Base-by-base conservation (phyloP, 2,797 vertebrate genomes). In the Sebastes trivittatus region DNA sequence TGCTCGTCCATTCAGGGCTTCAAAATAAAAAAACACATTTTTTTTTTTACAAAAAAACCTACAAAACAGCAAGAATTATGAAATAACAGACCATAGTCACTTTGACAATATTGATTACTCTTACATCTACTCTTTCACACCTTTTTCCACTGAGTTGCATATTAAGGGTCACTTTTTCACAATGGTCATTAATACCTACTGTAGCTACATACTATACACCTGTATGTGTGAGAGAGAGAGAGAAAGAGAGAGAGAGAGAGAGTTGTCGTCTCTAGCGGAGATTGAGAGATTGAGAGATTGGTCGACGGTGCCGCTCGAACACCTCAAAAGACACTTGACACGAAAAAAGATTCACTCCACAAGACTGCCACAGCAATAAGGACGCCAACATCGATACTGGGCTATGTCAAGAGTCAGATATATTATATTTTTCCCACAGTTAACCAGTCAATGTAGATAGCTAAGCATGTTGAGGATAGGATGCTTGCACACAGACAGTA, bases 101-200 rank as follows among this genome's bases (percentile, higher is more conserved):
- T 89, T 88, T 84, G 87, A 95, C 92, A 77, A 94, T 93, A 94
- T 88, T 92, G 90, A 95, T 93, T 90, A 93, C 84, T 92, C 91
- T 89, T 91, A 93, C 88, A 87, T 87, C 85, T 92, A 94, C 92
- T 92, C 93, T 90, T 92, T 91, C 93, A 92, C 92, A 91, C 92
- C 89, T 93, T 92, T 60, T 60, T 94, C 93, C 94, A 94, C 94
- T 92, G 91, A 95, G 92, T 96, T 96, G 95, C 95, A 95, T 95
- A 95, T 91, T 94, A 95, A 95, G 93, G 93, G 93, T 94, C 93
- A 95, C 94, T 95, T 95, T 94, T 94, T 93, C 92, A 95, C 94
- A 91, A 95, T 93, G 91, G 90, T 95, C 93, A 94, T 92, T 88
- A 94, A 92, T 91, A 93, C 92, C 92, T 93, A 95, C 93, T 91